Percentiles rank a stretch among this genome's conserved stretches.
These are phyloP conservation scores for Himalopsyche tibetana DNA, from an alignment of 2,888 invertebrate species.

Conservation along the genomic window DNA sequence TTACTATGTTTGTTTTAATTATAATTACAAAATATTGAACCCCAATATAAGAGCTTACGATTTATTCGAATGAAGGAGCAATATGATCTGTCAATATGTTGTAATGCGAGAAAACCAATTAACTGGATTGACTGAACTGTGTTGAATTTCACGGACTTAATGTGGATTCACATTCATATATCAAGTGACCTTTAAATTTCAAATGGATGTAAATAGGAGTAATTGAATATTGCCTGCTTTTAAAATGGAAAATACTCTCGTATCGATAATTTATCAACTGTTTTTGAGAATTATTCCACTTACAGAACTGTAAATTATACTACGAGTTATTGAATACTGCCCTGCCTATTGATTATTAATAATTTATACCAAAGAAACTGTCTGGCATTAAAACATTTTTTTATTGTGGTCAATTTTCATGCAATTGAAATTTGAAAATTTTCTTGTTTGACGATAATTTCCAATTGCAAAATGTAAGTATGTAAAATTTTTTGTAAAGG, in stretches of 20 bases:
- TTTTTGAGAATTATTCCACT: background rate
- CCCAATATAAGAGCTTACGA: slow-evolving; percentile 1
- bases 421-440: background rate
- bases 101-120: slow-evolving; percentile 10
- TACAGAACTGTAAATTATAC: background rate
- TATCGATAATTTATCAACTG: background rate
- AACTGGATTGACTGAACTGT: slow-evolving; percentile 10
- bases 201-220: slow-evolving; percentile 28
- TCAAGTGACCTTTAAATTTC: slow-evolving; percentile 39
- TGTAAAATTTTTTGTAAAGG: background rate
- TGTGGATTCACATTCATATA: slow-evolving; percentile 19
- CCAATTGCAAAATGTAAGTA: slow-evolving; percentile 6
- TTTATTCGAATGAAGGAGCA: slow-evolving; percentile 10
- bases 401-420: background rate
- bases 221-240: background rate
- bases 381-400: slow-evolving; percentile 5
- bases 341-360: slow-evolving; percentile 14
- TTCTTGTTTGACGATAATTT: background rate
- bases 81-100: slow-evolving; percentile 19
- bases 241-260: background rate
- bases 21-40: background rate
- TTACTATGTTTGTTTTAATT: background rate
- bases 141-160: background rate
- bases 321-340: too few relatives aligned
- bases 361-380: slow-evolving; percentile 18